These are phyloP conservation scores for Bos indicus DNA, from an alignment of 2,113 vertebrate genomes.

Conservation along the genomic window DNA sequence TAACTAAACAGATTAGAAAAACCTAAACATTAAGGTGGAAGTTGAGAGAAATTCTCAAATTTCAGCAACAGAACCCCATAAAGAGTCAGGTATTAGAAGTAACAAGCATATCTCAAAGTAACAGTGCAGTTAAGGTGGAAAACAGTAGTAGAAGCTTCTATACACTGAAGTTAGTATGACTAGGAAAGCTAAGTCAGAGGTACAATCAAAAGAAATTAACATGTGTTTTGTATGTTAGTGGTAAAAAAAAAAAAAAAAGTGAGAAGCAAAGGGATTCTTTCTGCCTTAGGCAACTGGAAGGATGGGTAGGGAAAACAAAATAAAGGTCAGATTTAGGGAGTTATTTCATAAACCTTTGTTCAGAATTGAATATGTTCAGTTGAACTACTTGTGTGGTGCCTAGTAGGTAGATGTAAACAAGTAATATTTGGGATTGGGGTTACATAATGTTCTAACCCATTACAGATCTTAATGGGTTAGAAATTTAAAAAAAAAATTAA, in stretches of 20 bases:
- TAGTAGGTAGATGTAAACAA: neutral
- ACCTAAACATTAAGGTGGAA: neutral
- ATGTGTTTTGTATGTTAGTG: no score
- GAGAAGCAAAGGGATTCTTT: neutral
- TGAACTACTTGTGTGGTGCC: neutral
- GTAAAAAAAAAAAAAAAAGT: neutral
- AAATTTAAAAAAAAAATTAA: neutral
- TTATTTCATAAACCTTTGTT: neutral
- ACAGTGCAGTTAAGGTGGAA: neutral
- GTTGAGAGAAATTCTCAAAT: neutral
- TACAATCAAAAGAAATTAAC: neutral
- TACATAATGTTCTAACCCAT: neutral
- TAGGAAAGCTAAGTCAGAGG: neutral
- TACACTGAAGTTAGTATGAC: neutral
- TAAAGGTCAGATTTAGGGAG: neutral
- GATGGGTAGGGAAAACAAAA: fast-evolving
- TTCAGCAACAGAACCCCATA: neutral
- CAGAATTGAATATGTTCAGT: neutral
- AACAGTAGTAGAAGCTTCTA: neutral
- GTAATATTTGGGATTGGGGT: neutral
- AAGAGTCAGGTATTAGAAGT: neutral
- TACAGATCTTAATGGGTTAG: neutral
- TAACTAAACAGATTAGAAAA: neutral
- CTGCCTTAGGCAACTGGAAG: no score
- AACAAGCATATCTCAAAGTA: neutral